Evolutionary conservation across 2,797 vertebrate species (phyloP).

Genomic region (Pteropus rufus): DNA sequence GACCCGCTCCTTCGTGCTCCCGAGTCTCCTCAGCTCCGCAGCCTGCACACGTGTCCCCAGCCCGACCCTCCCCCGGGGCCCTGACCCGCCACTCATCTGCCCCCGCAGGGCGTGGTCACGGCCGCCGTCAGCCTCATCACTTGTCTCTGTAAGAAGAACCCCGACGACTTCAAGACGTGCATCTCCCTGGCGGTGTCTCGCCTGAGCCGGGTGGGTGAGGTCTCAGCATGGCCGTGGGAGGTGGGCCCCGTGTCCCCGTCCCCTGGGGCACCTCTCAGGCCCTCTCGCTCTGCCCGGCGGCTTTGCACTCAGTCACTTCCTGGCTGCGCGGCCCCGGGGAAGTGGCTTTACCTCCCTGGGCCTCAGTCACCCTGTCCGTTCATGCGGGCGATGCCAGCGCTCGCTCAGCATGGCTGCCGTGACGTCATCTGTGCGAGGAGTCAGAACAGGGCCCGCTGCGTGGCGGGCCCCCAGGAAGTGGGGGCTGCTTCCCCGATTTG

Average conservation of each 20-base stretch:
- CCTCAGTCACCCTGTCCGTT: background rate
- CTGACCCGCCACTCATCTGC: background rate
- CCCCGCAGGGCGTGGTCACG: constrained; percentile 90
- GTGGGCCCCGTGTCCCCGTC: background rate
- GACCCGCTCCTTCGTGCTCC: accelerated
- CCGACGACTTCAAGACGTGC: constrained; percentile 85
- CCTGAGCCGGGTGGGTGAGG: constrained; percentile 80
- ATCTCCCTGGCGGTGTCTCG: constrained; percentile 83
- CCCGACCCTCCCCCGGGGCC: background rate
- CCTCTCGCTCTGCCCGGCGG: too few relatives aligned
- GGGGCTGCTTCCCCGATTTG: background rate
- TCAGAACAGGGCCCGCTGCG: accelerated
- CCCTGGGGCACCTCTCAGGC: background rate
- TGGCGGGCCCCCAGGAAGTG: accelerated
- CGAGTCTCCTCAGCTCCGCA: background rate
- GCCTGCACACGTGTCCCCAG: background rate
- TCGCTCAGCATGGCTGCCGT: background rate
- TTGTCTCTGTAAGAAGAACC: constrained; percentile 95
- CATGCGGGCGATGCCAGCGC: accelerated
- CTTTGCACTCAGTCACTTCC: background rate
- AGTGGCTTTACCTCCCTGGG: background rate
- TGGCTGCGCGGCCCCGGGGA: background rate
- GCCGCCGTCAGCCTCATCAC: constrained; percentile 95
- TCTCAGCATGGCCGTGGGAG: accelerated
- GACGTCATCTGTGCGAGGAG: too few relatives aligned